These are phyloP conservation scores for Dromas ardeola DNA, from an alignment of 2,113 vertebrate genomes.

Conservation along the genomic window DNA sequence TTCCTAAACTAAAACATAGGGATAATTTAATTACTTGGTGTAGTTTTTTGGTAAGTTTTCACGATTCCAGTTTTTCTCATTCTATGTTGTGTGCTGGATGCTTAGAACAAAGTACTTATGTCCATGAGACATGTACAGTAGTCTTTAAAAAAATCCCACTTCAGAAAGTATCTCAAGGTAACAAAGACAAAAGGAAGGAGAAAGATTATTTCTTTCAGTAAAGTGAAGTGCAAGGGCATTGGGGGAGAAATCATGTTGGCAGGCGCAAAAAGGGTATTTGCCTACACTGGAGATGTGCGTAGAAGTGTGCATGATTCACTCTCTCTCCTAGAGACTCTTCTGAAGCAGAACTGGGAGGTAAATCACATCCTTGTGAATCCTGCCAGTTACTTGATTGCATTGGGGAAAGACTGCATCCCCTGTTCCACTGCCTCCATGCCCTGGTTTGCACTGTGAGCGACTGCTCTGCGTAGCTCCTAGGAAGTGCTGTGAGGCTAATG, in stretches of 20 bases:
- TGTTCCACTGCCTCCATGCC: neutral
- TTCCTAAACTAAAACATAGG: neutral
- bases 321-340: neutral
- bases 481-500: neutral
- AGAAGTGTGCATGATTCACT: neutral
- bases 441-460: neutral
- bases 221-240: neutral
- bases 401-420: neutral
- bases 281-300: neutral
- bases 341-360: neutral
- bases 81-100: neutral
- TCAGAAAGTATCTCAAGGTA: neutral
- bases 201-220: neutral
- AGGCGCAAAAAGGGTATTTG: neutral
- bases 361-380: neutral
- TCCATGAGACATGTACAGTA: neutral
- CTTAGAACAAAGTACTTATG: neutral
- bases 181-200: neutral
- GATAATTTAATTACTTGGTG: neutral
- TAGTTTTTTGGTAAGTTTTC: neutral
- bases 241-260: neutral
- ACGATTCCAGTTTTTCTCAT: neutral
- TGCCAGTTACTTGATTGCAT: neutral
- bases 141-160: neutral
- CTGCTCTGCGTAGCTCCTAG: neutral